phyloP scores from a whole-genome alignment of 2,888 invertebrate genomes.

The Arge pagana region DNA sequence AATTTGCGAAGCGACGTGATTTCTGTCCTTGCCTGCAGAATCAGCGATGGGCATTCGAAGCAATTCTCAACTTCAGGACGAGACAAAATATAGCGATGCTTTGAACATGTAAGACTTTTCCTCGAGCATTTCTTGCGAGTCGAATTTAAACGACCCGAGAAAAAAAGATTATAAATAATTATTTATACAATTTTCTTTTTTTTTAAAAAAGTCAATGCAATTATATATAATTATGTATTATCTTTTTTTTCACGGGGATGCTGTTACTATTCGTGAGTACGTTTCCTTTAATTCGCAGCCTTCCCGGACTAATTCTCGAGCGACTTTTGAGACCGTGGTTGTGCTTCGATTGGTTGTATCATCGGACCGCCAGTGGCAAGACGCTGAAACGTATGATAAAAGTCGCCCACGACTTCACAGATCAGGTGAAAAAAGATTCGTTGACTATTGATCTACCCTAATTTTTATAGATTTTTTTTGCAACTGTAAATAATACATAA shows the following conservation, averaged over 20 bases:
- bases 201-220: too few species aligned
- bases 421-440: constrained; percentile 27
- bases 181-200: too few species aligned
- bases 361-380: constrained; percentile 33
- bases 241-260: too few species aligned
- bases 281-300: constrained; percentile 4
- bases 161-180: too few species aligned
- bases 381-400: constrained; percentile 29
- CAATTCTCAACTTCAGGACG: constrained; percentile 58
- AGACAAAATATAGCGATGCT: constrained; percentile 61
- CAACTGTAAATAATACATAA: too few species aligned
- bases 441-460: background rate
- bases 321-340: constrained; percentile 38
- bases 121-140: too few species aligned
- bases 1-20: too few species aligned
- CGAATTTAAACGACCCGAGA: too few species aligned
- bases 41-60: constrained; percentile 70
- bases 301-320: constrained; percentile 20
- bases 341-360: constrained; percentile 34
- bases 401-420: constrained; percentile 34
- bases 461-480: too few species aligned
- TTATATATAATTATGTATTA: too few species aligned
- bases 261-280: too few species aligned
- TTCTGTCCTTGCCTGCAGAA: constrained; percentile 57
- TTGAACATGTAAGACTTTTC: constrained; percentile 57